Percentiles rank a stretch among this genome's conserved stretches.
Conservation (phyloP, 1,140 invertebrate genomes). For the Heliothis subflexa region DNA sequence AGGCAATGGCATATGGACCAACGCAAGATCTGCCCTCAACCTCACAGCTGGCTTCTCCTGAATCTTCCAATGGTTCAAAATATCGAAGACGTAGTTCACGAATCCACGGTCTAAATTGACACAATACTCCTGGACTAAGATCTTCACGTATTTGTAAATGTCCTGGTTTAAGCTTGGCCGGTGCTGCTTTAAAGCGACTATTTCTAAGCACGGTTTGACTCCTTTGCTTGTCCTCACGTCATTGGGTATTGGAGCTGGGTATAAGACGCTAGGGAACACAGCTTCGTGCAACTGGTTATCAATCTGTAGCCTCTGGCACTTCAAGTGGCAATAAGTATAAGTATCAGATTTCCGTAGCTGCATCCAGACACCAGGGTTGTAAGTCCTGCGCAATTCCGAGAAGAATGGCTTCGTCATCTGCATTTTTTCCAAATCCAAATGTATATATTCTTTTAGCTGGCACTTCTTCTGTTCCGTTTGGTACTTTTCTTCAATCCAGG, state of each 20-base stretch:
- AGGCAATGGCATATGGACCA: conserved; percentile 87
- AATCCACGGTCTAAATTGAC: conserved; percentile 92
- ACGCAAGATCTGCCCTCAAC: conserved; percentile 87
- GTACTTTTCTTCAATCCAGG: conserved; percentile 94
- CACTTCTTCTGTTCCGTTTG: conserved; percentile 89
- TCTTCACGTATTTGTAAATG: conserved; percentile 90
- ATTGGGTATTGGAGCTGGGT: conserved; percentile 84
- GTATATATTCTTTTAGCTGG: conserved; percentile 91
- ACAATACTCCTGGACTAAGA: conserved; percentile 91
- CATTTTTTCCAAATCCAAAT: conserved; percentile 94
- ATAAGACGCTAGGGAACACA: conserved; percentile 92
- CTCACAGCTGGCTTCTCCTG: conserved; percentile 86
- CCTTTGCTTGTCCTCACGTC: conserved; percentile 70
- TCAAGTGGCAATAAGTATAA: conserved; percentile 89
- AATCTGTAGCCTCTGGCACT: conserved; percentile 90
- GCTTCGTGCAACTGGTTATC: conserved; percentile 93
- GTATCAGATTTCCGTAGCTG: conserved; percentile 91
- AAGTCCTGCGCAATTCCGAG: conserved; percentile 91
- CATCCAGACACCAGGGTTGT: conserved; percentile 92
- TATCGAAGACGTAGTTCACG: conserved; percentile 88
- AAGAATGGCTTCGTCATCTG: conserved; percentile 95
- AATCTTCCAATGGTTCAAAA: conserved; percentile 86
- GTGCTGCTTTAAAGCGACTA: conserved; percentile 88
- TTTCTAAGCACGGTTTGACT: conserved; percentile 90
- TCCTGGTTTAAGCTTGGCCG: conserved; percentile 87